Percentiles rank a stretch among this genome's conserved stretches.
These are phyloP conservation scores for Agrochola lychnidis DNA, from an alignment of 2,888 invertebrate genomes.

Conservation along the genomic window DNA sequence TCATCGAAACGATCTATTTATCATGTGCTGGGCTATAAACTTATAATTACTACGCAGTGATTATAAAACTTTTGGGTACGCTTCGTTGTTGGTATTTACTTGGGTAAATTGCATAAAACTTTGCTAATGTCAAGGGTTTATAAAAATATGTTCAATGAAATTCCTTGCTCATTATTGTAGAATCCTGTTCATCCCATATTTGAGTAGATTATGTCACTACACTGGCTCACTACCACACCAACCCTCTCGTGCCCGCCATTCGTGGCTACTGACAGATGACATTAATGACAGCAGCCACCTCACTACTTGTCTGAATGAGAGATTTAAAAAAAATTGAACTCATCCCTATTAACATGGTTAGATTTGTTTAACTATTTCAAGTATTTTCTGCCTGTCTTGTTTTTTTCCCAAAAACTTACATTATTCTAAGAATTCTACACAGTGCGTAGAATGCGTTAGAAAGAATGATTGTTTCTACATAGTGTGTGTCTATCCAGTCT, in stretches of 20 bases:
- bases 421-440: background rate
- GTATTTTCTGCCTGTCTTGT: background rate
- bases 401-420: background rate
- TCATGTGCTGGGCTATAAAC: slow-evolving; percentile 47
- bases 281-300: background rate
- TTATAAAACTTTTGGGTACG: slow-evolving; percentile 61
- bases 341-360: too few relatives aligned
- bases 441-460: too few relatives aligned
- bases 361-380: background rate
- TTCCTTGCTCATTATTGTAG: background rate
- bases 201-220: background rate
- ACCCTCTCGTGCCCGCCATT: background rate
- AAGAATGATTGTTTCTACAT: background rate
- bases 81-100: slow-evolving; percentile 32
- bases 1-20: slow-evolving; percentile 60
- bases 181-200: background rate
- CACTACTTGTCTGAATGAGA: background rate
- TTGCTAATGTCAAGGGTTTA: background rate
- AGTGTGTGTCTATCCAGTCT: background rate
- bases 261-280: too few relatives aligned
- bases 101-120: background rate
- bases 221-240: background rate
- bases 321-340: too few relatives aligned
- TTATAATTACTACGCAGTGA: slow-evolving; percentile 62
- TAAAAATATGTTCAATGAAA: background rate